Evolutionary conservation across 37 sponge, comb jelly and placozoan species (phyloP).

Genomic region (Beroe ovata): DNA sequence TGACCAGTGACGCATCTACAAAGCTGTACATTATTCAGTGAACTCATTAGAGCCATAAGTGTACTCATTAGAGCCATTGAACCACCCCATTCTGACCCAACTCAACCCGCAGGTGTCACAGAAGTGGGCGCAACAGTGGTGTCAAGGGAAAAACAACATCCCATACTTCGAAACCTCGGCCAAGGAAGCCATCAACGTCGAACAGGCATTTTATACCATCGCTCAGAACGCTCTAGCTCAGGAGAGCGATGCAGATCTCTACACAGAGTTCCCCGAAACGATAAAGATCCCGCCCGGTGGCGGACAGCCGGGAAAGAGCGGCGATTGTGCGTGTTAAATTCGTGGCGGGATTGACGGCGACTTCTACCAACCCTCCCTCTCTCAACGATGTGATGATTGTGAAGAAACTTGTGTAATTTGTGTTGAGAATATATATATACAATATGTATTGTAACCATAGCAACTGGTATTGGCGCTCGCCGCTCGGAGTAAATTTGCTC

Average conservation of each 20-base stretch:
- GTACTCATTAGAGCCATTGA: too few relatives aligned
- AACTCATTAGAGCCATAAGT: too few relatives aligned
- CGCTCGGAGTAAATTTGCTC: too few relatives aligned
- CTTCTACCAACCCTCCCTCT: too few relatives aligned
- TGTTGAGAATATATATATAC: not conserved
- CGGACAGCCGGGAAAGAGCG: not conserved
- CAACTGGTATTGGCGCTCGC: too few relatives aligned
- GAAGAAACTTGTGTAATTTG: not conserved
- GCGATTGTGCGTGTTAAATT: conserved; percentile 33
- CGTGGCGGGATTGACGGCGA: too few relatives aligned
- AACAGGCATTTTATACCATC: conserved; percentile 93
- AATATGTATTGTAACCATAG: too few relatives aligned
- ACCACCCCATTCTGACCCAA: too few relatives aligned
- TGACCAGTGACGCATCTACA: too few relatives aligned
- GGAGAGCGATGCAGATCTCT: conserved; percentile 52
- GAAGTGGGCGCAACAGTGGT: conserved; percentile 93
- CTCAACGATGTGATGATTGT: too few relatives aligned
- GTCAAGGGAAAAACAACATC: conserved; percentile 94
- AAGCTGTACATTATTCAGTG: too few relatives aligned
- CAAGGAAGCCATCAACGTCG: conserved; percentile 98
- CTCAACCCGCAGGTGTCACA: conserved; percentile 80
- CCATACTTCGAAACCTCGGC: conserved; percentile 99
- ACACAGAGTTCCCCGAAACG: conserved; percentile 66
- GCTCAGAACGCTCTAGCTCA: conserved; percentile 83
- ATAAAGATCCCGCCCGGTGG: conserved; percentile 47